Evolutionary conservation across 2,113 vertebrate genomes (phyloP).

Genomic region (Trinectes maculatus): DNA sequence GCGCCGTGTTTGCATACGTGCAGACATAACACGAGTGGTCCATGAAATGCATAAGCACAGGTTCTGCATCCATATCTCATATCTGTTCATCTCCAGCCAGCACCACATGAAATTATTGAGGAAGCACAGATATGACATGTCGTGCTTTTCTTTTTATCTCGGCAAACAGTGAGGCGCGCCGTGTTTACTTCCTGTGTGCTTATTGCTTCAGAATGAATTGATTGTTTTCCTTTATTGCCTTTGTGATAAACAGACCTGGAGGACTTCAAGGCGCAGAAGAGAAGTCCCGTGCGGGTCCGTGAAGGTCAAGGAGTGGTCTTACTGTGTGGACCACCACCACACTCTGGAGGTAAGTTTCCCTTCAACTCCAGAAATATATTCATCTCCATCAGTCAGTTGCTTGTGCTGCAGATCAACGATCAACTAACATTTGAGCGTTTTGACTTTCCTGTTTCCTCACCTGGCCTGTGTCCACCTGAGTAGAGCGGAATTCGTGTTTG

Average conservation of each 20-base stretch:
- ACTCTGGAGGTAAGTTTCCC: conserved; percentile 84
- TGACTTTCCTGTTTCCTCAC: conserved; percentile 20
- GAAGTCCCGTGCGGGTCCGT: conserved; percentile 92
- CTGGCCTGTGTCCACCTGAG: conserved; percentile 24
- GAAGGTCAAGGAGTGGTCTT: conserved; percentile 96
- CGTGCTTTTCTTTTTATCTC: conserved; percentile 11
- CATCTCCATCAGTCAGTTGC: not conserved
- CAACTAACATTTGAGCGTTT: not conserved
- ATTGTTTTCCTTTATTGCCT: conserved; percentile 44
- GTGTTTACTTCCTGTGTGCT: conserved; percentile 20
- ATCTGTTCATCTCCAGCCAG: conserved; percentile 13
- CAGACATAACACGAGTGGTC: conserved; percentile 43
- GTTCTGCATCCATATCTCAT: conserved; percentile 22
- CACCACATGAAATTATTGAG: conserved; percentile 32
- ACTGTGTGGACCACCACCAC: conserved; percentile 87
- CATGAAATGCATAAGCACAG: conserved; percentile 15
- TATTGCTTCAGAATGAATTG: conserved; percentile 29
- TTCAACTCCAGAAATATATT: not conserved
- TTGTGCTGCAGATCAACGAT: not conserved
- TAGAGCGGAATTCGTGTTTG: conserved; percentile 36
- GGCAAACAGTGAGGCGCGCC: conserved; percentile 14
- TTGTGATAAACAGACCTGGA: conserved; percentile 87
- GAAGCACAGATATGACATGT: conserved; percentile 15
- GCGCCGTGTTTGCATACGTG: conserved; percentile 51
- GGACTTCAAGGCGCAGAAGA: conserved; percentile 90